Base-by-base conservation (phyloP, 2,797 vertebrate species). In the Scolopax rusticola region DNA sequence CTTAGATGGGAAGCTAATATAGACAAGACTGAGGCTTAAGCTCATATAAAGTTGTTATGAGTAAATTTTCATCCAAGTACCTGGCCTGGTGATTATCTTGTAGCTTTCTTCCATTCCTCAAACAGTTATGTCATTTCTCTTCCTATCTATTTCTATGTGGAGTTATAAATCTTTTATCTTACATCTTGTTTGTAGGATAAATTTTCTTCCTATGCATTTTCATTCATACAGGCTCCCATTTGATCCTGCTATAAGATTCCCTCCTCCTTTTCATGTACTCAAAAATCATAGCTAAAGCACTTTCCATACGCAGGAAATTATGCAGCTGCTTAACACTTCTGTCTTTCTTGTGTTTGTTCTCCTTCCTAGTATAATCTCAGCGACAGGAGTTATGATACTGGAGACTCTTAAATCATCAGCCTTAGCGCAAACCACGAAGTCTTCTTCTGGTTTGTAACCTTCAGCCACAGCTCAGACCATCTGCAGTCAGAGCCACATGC, bases 401-500 rank as follows among this genome's bases (percentile, higher is more conserved):
- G 85, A 74, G 28, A 33, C 57, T 86, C 47, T 87, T 87, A 94
- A 96, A 94, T 94, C 89, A 89, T 14, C 56, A 86, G 51, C 14
- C 65, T 63, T 57, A 84, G 20, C 45, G 21, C 48, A 82, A 50
- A 93, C 51, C 41, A 86, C 53, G 45, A 81, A 74, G 69, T 47
- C 41, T 16, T 28, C 30, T 74, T 92, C 50, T 4, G 2, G 61
- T 87, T 33, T 73, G 89, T 90, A 89, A 51, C 17, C 56, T 87
- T 57, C 47, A 27, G 40, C 41, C n/a, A 25, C 14, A 61, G 57
- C 73, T 79, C 70, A 67, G 45, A 5, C 6, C 51, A 30, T 50
- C 45, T 57, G 65, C 56, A 61, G 14, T 6, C 77, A 41, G 57
- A 74, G 69, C 23, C 56, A 38, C 2, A 13, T 75, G 36, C 51